Evolutionary conservation across 64 coral and sea anemone genomes (phyloP).

Genomic region (Montipora sp.): DNA sequence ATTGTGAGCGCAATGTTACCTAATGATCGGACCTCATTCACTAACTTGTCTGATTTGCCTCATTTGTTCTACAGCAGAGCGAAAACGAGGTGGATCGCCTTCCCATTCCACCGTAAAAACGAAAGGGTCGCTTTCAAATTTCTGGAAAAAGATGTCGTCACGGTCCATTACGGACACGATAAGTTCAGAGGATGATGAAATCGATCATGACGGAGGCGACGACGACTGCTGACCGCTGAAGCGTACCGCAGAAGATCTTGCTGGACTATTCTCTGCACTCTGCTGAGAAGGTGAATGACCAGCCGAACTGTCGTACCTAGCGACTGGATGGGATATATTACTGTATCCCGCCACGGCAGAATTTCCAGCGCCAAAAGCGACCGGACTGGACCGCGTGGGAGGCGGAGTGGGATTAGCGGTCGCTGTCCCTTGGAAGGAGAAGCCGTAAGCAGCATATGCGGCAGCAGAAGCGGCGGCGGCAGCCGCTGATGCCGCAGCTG

Average conservation of each 20-base stretch:
- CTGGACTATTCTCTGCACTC: conserved; percentile 52
- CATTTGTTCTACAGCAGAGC: background rate
- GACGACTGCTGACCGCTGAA: conserved; percentile 32
- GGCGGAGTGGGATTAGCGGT: conserved; percentile 86
- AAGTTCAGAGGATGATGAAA: background rate
- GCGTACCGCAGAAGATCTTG: conserved; percentile 20
- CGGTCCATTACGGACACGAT: background rate
- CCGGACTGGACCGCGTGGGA: conserved; percentile 90
- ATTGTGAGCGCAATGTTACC: background rate
- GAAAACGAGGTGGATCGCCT: too few species aligned
- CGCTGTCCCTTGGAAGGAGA: conserved; percentile 88
- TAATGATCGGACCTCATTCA: background rate
- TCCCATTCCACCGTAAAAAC: too few species aligned
- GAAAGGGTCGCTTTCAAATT: too few species aligned
- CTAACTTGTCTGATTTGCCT: background rate
- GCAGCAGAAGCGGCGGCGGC: conserved; percentile 95
- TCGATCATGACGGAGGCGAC: background rate
- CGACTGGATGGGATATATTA: conserved; percentile 75
- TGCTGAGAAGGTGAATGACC: background rate
- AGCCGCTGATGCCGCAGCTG: conserved; percentile 92
- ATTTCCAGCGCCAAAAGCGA: conserved; percentile 87
- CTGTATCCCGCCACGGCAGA: conserved; percentile 60
- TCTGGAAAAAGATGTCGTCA: too few species aligned
- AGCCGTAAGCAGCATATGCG: conserved; percentile 95
- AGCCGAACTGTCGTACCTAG: conserved; percentile 72